Percentiles rank a stretch among this genome's conserved stretches.
Evolutionary conservation across 1,140 invertebrate species (phyloP).

Genomic region (Brachionus manjavacas): DNA sequence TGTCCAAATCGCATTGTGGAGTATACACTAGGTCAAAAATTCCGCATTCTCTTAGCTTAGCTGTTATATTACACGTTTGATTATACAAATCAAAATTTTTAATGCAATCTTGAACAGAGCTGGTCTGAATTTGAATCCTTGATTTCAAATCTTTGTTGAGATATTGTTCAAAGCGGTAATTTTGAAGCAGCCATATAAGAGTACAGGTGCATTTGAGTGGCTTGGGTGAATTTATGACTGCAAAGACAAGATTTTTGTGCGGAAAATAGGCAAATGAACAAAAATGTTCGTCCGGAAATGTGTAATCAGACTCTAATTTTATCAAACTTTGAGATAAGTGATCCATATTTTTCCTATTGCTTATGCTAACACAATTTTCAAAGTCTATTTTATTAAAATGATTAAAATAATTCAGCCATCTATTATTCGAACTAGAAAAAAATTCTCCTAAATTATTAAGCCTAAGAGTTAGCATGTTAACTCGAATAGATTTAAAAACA

Average conservation of each 20-base stretch:
- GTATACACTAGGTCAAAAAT: neutral
- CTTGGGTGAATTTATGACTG: neutral
- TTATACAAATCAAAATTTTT: neutral
- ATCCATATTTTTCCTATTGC: neutral
- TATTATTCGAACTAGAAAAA: neutral
- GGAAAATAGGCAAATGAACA: neutral
- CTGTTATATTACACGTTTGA: neutral
- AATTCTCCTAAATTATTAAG: neutral
- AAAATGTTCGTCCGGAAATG: neutral
- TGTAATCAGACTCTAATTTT: neutral
- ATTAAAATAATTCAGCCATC: neutral
- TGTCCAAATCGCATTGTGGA: neutral
- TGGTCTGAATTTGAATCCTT: neutral
- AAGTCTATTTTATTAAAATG: neutral
- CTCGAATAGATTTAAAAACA: neutral
- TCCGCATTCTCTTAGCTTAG: neutral
- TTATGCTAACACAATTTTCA: neutral
- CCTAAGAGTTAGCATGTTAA: neutral
- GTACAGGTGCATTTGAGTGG: neutral
- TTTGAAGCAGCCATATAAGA: neutral
- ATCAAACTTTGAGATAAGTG: neutral
- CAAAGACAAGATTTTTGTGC: neutral
- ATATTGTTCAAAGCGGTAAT: neutral
- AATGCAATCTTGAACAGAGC: neutral
- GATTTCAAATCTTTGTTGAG: neutral